A percentile compares a stretch with the other conserved stretches of the same genome.
These are phyloP conservation scores for Enteromius paludinosus DNA, from an alignment of 2,797 vertebrate species.

Conservation along the genomic window DNA sequence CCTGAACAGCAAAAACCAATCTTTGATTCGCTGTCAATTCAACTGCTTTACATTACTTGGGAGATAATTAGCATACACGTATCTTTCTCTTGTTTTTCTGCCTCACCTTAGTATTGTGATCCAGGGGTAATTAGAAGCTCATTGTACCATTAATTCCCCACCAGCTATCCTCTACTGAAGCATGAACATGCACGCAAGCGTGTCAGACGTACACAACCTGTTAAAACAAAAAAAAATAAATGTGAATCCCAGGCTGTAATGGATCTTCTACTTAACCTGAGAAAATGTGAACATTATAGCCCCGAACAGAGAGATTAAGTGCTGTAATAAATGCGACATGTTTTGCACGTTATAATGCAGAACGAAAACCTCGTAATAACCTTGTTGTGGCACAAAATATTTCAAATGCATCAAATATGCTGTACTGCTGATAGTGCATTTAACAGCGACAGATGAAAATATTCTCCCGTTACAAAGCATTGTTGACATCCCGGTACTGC, in stretches of 20 bases:
- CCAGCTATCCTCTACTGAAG: constrained; percentile 59
- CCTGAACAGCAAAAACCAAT: constrained; percentile 61
- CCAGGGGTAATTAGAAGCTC: constrained; percentile 60
- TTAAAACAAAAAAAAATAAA: constrained; percentile 25
- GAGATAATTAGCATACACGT: constrained; percentile 55
- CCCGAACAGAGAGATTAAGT: constrained; percentile 18
- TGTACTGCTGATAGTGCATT: constrained; percentile 56
- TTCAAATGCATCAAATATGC: constrained; percentile 49
- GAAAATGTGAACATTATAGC: constrained; percentile 45
- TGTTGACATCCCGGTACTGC: constrained; percentile 67
- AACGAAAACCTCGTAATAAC: constrained; percentile 64
- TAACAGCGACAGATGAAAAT: constrained; percentile 56
- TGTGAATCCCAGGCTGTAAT: constrained; percentile 50
- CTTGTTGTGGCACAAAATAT: constrained; percentile 54
- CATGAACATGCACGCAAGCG: constrained; percentile 19
- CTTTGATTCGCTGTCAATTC: constrained; percentile 59
- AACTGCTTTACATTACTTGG: constrained; percentile 63
- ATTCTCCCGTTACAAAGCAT: constrained; percentile 64
- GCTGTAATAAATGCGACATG: constrained; percentile 43
- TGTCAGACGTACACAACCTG: constrained; percentile 20
- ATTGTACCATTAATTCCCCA: constrained; percentile 67
- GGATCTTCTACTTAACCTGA: not conserved
- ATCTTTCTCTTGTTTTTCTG: constrained; percentile 57
- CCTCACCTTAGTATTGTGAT: constrained; percentile 58
- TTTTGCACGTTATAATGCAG: constrained; percentile 59